Evolutionary conservation across 2,113 vertebrate species (phyloP).

Genomic region (Actenoides lindsayi): DNA sequence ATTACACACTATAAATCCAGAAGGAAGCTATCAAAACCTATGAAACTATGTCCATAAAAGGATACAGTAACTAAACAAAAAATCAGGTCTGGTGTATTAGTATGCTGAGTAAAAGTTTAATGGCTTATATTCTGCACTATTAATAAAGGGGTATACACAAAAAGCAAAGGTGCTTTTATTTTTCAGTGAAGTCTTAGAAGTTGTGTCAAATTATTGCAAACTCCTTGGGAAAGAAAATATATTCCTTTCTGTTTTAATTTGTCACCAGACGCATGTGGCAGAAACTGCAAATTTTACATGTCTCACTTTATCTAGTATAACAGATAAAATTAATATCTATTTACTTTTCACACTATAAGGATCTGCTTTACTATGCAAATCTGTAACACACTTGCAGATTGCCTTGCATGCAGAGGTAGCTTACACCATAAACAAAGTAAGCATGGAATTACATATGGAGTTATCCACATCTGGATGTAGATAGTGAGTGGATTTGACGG

Average conservation of each 20-base stretch:
- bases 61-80: background rate
- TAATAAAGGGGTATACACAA: background rate
- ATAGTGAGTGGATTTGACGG: background rate
- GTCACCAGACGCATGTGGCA: background rate
- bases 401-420: background rate
- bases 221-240: background rate
- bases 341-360: background rate
- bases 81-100: background rate
- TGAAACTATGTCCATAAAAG: background rate
- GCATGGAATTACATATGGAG: accelerated
- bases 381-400: background rate
- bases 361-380: background rate
- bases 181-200: background rate
- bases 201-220: background rate
- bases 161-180: background rate
- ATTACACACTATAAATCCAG: background rate
- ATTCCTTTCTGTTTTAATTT: background rate
- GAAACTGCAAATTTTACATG: background rate
- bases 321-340: background rate
- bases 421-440: background rate
- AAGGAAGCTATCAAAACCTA: background rate
- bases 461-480: background rate
- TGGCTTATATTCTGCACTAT: background rate
- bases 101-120: background rate
- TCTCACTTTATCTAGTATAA: background rate